phyloP scores from a whole-genome alignment of 2,797 vertebrate species.

The Leptoclinus maculatus region DNA sequence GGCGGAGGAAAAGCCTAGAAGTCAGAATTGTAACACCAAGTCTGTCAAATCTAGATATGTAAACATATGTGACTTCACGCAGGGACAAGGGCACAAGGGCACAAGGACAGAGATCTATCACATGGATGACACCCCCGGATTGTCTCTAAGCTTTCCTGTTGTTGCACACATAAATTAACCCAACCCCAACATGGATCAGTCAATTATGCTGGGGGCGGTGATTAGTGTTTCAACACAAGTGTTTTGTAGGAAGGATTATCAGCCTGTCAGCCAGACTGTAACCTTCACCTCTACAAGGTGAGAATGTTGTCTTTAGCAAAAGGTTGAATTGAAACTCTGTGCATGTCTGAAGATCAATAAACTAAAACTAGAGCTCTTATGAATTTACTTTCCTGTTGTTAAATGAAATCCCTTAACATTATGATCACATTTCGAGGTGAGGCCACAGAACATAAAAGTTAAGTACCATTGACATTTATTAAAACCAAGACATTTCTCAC shows the following conservation, averaged over 20 bases:
- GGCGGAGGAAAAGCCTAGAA: constrained; percentile 47
- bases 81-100: constrained; percentile 59
- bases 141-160: constrained; percentile 82
- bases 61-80: constrained; percentile 68
- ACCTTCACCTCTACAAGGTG: constrained; percentile 80
- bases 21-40: constrained; percentile 49
- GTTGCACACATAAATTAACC: constrained; percentile 83
- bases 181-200: constrained; percentile 75
- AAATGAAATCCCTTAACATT: constrained; percentile 5
- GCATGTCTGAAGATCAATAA: constrained; percentile 17
- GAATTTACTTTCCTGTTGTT: constrained; percentile 35
- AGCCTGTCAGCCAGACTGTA: constrained; percentile 75
- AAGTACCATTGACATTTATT: constrained; percentile 1
- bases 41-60: constrained; percentile 69
- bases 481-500: not conserved
- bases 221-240: constrained; percentile 84
- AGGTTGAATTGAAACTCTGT: constrained; percentile 36
- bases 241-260: constrained; percentile 80
- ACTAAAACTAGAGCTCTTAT: not conserved
- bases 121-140: constrained; percentile 75
- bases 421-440: constrained; percentile 26
- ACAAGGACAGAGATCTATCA: constrained; percentile 72
- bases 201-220: constrained; percentile 76
- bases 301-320: constrained; percentile 45
- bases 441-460: constrained; percentile 5